Evolutionary conservation across 1,140 invertebrate species (phyloP).

Genomic region (Bursaphelenchus mucronatus): DNA sequence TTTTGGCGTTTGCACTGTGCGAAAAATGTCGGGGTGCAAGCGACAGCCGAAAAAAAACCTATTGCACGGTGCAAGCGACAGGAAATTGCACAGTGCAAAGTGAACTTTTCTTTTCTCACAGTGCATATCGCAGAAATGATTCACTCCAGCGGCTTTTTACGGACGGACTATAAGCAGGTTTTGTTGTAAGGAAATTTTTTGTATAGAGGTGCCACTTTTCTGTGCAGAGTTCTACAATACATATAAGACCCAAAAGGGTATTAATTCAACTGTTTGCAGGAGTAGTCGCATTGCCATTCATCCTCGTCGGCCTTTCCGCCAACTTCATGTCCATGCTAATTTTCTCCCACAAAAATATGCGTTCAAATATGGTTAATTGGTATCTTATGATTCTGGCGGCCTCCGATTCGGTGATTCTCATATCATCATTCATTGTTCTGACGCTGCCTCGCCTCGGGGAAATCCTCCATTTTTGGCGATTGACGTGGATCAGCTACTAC

Average conservation of each 20-base stretch:
- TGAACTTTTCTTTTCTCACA: too few relatives aligned
- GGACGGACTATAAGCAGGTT: too few relatives aligned
- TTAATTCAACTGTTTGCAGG: conserved; percentile 20
- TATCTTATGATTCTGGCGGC: conserved; percentile 53
- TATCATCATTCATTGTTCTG: conserved; percentile 51
- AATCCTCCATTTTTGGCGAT: conserved; percentile 35
- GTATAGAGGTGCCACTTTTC: too few relatives aligned
- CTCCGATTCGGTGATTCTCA: conserved; percentile 45
- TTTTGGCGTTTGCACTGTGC: too few relatives aligned
- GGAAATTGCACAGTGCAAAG: too few relatives aligned
- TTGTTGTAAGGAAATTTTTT: too few relatives aligned
- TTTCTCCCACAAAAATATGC: conserved; percentile 48
- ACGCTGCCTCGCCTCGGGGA: conserved; percentile 47
- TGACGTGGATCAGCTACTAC: conserved; percentile 43
- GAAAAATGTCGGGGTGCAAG: too few relatives aligned
- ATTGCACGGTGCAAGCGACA: too few relatives aligned
- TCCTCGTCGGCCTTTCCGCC: conserved; percentile 43
- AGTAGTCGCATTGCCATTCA: conserved; percentile 52
- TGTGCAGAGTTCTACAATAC: neutral
- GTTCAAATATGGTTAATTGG: conserved; percentile 47
- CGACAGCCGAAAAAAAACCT: too few relatives aligned
- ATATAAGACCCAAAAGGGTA: too few relatives aligned
- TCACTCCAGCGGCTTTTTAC: too few relatives aligned
- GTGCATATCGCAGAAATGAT: too few relatives aligned
- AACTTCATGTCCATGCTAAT: conserved; percentile 51